These are phyloP conservation scores for Orgyia antiqua DNA, from an alignment of 2,888 invertebrate species.

Conservation along the genomic window DNA sequence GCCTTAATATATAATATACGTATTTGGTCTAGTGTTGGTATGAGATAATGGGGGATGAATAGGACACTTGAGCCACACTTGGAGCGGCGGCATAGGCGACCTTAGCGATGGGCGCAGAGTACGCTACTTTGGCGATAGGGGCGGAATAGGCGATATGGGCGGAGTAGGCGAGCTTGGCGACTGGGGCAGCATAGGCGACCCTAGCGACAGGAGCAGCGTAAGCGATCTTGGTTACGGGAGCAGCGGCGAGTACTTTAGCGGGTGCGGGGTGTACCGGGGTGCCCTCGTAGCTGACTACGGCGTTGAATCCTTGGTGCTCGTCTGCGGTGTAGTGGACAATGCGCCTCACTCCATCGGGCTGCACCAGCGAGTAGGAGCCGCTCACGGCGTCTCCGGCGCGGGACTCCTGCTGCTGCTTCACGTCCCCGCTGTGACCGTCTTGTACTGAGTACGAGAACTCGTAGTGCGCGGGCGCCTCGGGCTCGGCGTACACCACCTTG, in stretches of 20 bases:
- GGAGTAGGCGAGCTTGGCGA: slow-evolving; percentile 32
- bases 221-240: slow-evolving; percentile 39
- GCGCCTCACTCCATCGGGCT: slow-evolving; percentile 66
- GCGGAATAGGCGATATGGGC: slow-evolving; percentile 34
- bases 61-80: no score
- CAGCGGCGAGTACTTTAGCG: slow-evolving; percentile 32
- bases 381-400: slow-evolving; percentile 62
- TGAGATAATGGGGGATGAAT: slow-evolving; percentile 52
- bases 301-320: slow-evolving; percentile 64
- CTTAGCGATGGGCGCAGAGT: slow-evolving; percentile 32
- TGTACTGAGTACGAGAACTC: slow-evolving; percentile 66
- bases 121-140: slow-evolving; percentile 30
- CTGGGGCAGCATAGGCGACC: slow-evolving; percentile 34
- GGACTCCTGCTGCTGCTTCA: slow-evolving; percentile 66
- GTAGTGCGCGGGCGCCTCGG: slow-evolving; percentile 59
- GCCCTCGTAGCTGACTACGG: slow-evolving; percentile 65
- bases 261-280: slow-evolving; percentile 38
- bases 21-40: slow-evolving; percentile 51
- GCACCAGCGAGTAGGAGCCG: slow-evolving; percentile 67
- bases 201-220: slow-evolving; percentile 37
- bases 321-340: slow-evolving; percentile 69
- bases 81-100: slow-evolving; percentile 36
- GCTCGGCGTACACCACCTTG: slow-evolving; percentile 53
- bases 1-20: slow-evolving; percentile 3
- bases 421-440: slow-evolving; percentile 61